Evolutionary conservation across 2,113 vertebrate genomes (phyloP).

Genomic region (Bubo bubo): DNA sequence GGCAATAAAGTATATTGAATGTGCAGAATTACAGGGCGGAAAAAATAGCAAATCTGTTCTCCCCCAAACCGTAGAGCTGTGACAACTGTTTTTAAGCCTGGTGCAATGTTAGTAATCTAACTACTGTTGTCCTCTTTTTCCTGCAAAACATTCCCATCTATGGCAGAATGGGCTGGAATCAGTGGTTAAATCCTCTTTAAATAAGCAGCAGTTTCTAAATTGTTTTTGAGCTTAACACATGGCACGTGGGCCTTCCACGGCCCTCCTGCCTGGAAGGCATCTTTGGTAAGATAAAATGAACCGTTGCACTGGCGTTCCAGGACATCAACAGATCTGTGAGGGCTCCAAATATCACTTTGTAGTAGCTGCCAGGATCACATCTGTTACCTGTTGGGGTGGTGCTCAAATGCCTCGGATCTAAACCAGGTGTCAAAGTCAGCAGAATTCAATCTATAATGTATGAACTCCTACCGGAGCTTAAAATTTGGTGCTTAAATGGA

Average conservation of each 20-base stretch:
- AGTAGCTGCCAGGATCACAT: slow-evolving; percentile 18
- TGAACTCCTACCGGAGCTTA: background rate
- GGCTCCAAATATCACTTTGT: background rate
- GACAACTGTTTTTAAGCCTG: background rate
- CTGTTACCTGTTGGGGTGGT: background rate
- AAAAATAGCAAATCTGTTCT: background rate
- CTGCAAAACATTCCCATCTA: background rate
- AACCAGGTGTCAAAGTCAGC: background rate
- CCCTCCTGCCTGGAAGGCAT: slow-evolving; percentile 9
- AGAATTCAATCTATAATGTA: background rate
- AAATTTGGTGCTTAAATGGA: background rate
- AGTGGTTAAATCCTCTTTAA: slow-evolving; percentile 49
- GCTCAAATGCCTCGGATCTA: background rate
- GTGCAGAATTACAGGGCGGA: accelerated
- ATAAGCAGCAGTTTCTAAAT: slow-evolving; percentile 41
- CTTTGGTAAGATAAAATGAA: background rate
- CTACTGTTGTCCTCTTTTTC: background rate
- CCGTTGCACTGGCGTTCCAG: background rate
- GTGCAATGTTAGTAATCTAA: background rate
- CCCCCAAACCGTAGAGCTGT: background rate
- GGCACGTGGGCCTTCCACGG: background rate
- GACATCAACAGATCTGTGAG: background rate
- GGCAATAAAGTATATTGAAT: background rate
- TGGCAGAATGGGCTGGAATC: slow-evolving; percentile 39
- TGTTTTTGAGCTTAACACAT: slow-evolving; percentile 14